Base-by-base conservation (phyloP, 2,888 invertebrate species). In the Zootermopsis nevadensis region DNA sequence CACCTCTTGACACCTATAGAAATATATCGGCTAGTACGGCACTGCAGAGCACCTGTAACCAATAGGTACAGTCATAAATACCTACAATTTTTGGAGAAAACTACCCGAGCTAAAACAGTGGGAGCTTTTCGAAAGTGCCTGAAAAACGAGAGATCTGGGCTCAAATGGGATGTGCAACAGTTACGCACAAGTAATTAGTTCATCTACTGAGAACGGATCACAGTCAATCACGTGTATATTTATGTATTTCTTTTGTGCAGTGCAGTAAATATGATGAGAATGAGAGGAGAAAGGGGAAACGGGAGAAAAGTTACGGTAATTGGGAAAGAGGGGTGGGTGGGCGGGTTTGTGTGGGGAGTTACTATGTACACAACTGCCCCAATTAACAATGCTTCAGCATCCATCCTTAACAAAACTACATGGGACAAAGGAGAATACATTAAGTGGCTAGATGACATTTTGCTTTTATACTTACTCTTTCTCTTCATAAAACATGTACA, bases 171-270 rank as follows among this genome's bases (percentile, higher is more conserved):
- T n/a, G 74, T 2, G 35, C 35, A 38, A 74, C 74, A 74, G 74
- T 74, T 38, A 74, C n/a, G 38, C 69, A 74, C 38, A 38, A 74
- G 22, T 74, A 33, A 38, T 74, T 74, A 30, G 12, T 33, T 66
- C 27, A n/a, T 74, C 74, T 74, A 74, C 35, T 74, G 74, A 38
- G 74, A 74, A 74, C 31, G 81, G 83, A 84, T 84, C 83, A 83
- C 84, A 84, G 84, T 81, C 84, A 83, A 67, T 76, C 69, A 69
- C 77, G 83, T 83, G 74, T 81, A 76, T 10, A 77, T 30, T 35
- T 76, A 77, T 48, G 60, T 60, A 24, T n/a, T 77, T 79, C 35
- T 80, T 80, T 84, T 84, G 84, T 84, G 84, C 84, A 76, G 84
- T 83, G 84, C 81, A 81, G 31, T 33, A 74, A 72, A 38, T 74